Evolutionary conservation across 1,140 invertebrate species (phyloP), one percentile per base, ranked within the genome.

Genomic region (Lordiphosa collinella): DNA sequence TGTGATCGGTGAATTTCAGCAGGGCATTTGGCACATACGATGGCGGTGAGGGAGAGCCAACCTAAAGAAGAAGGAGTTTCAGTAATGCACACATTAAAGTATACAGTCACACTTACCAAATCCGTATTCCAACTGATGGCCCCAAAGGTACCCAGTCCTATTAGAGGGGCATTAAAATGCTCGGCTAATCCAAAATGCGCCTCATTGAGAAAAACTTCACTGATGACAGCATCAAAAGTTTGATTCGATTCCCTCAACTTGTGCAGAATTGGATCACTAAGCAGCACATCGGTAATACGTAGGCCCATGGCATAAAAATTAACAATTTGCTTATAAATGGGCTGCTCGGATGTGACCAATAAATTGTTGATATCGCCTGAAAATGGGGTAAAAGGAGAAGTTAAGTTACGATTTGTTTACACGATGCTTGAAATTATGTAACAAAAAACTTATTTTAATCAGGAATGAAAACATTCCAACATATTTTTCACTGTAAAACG

Each of bases 21-120:
- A 89, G 62, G 0, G 86, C 41, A 61, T 88, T 67, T 0, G 89
- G 88, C 8, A 90, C 75, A 47, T 90, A 90, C 0, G 90, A 89
- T 1, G 75, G 62, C 4, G 87, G 84, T 6, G 74, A 67, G 4
- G 89, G 89, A 16, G 89, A 86, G 0, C 85, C 89, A 22, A 90
- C 85, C 85, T 87, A 9, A 16, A n/a, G 32, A 1, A 31, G 5
- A 13, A 29, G 2, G 3, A 52, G 0, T 0, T 7, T 11, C 13
- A 13, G 38, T 57, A 90, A 91, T 68, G 14, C 4, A 6, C 1
- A n/a, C n/a, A n/a, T n/a, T n/a, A n/a, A n/a, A n/a, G n/a, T n/a
- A n/a, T n/a, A n/a, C n/a, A n/a, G n/a, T n/a, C n/a, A n/a, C n/a
- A 16, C 41, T 41, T 13, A 85, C 76, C 60, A 88, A 36, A 62